Percentiles rank a stretch among this genome's conserved stretches.
phyloP scores from a whole-genome alignment of 2,797 vertebrate genomes.

The Amblyraja radiata region DNA sequence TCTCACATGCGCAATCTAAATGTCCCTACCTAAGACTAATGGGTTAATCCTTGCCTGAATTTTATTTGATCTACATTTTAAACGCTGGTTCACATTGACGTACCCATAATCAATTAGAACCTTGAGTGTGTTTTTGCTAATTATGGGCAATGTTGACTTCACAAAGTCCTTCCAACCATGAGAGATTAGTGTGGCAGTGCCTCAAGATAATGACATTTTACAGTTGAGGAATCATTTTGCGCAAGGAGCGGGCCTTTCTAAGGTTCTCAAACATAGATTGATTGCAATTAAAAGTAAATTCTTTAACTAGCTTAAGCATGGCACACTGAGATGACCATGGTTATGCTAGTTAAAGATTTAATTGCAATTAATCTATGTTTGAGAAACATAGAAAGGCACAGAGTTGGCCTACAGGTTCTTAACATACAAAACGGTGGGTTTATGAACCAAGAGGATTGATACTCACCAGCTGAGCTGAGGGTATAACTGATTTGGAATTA shows the following conservation, averaged over 20 bases:
- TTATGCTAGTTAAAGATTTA: no score
- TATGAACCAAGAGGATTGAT: not conserved
- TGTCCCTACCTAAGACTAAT: not conserved
- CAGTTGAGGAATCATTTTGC: not conserved
- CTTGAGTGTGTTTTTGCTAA: not conserved
- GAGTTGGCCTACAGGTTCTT: not conserved
- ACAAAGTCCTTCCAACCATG: not conserved
- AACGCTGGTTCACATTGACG: not conserved
- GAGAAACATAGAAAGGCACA: not conserved
- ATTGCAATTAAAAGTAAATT: no score
- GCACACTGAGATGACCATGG: no score
- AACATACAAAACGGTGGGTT: not conserved
- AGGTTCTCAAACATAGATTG: not conserved
- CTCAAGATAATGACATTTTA: not conserved
- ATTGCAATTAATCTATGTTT: no score
- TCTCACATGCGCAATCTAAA: not conserved
- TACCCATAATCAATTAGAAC: not conserved
- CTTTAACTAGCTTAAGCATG: no score
- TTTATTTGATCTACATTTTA: not conserved
- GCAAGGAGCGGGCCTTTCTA: not conserved
- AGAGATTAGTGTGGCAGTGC: not conserved
- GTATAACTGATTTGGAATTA: constrained; percentile 25
- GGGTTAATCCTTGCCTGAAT: not conserved
- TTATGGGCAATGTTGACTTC: not conserved
- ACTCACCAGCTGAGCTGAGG: constrained; percentile 9